Conservation (phyloP, 1,140 invertebrate genomes). For the Sminthurinus signatus region DNA sequence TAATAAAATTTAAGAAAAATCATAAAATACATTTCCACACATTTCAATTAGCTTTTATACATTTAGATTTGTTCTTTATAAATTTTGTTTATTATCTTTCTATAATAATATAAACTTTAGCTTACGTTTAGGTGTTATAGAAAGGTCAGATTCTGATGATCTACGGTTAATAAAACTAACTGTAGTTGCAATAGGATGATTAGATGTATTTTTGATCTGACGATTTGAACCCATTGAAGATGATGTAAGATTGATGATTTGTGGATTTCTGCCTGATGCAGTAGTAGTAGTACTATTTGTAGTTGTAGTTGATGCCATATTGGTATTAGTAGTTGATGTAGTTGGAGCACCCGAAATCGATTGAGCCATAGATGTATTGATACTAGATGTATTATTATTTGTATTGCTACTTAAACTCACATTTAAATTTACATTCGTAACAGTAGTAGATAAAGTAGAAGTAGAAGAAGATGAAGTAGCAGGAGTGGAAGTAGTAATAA, state of each 20-base stretch:
- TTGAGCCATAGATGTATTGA: not conserved
- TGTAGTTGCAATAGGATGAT: not conserved
- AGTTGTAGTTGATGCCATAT: not conserved
- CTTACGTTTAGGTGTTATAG: constrained; percentile 84
- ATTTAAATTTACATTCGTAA: not conserved
- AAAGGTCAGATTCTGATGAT: constrained; percentile 88
- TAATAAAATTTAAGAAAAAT: too few species aligned
- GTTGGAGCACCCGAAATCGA: not conserved
- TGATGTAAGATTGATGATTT: too few species aligned
- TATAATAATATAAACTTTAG: constrained; percentile 12
- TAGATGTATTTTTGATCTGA: too few species aligned
- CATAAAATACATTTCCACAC: not conserved
- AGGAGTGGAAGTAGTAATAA: constrained; percentile 1
- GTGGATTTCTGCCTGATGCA: too few species aligned
- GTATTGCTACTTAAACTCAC: constrained; percentile 9
- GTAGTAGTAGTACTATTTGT: not conserved
- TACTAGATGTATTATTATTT: constrained; percentile 12
- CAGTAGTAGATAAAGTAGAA: not conserved
- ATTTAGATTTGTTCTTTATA: too few species aligned
- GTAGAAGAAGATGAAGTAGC: not conserved
- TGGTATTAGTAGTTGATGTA: not conserved
- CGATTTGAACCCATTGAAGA: too few species aligned
- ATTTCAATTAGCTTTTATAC: constrained; percentile 2
- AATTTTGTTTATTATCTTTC: too few species aligned
- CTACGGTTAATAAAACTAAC: constrained; percentile 51